phyloP scores from a whole-genome alignment of 2,797 vertebrate genomes.

The Gobio occitaniae region DNA sequence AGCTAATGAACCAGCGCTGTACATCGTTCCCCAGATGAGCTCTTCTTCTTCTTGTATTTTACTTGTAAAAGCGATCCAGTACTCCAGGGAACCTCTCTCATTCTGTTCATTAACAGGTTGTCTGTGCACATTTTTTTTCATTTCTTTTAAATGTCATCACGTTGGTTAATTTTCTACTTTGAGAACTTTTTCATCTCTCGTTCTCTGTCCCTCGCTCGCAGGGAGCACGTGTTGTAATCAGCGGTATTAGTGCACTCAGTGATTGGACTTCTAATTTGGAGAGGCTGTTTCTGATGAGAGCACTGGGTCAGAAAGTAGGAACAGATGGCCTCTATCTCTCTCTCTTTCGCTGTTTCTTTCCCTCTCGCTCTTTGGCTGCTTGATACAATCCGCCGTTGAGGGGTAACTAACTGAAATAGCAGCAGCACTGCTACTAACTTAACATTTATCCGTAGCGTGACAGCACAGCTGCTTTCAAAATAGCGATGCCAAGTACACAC shows the following conservation, averaged over 20 bases:
- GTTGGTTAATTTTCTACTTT: conserved; percentile 33
- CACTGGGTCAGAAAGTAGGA: conserved; percentile 78
- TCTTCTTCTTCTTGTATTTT: background rate
- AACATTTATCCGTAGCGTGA: conserved; percentile 59
- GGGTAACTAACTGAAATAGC: conserved; percentile 51
- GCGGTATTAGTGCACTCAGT: conserved; percentile 69
- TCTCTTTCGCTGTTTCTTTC: background rate
- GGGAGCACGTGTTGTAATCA: conserved; percentile 48
- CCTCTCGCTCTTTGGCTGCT: conserved; percentile 34
- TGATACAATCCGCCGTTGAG: background rate
- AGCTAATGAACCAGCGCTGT: background rate
- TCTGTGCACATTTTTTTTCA: background rate
- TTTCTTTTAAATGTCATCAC: conserved; percentile 41
- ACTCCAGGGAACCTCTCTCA: background rate
- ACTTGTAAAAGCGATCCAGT: conserved; percentile 10
- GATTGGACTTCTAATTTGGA: conserved; percentile 73
- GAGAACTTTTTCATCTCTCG: conserved; percentile 23
- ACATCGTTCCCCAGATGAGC: background rate
- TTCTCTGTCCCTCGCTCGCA: background rate
- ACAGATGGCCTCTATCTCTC: conserved; percentile 73
- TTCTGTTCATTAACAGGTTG: conserved; percentile 48
- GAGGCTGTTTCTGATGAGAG: conserved; percentile 69
- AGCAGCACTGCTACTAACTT: conserved; percentile 69
- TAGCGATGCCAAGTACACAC: conserved; percentile 54
- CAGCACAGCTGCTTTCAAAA: conserved; percentile 21